These are phyloP conservation scores for Callyntrura sp. DNA, from an alignment of 2,888 invertebrate species.

Conservation along the genomic window DNA sequence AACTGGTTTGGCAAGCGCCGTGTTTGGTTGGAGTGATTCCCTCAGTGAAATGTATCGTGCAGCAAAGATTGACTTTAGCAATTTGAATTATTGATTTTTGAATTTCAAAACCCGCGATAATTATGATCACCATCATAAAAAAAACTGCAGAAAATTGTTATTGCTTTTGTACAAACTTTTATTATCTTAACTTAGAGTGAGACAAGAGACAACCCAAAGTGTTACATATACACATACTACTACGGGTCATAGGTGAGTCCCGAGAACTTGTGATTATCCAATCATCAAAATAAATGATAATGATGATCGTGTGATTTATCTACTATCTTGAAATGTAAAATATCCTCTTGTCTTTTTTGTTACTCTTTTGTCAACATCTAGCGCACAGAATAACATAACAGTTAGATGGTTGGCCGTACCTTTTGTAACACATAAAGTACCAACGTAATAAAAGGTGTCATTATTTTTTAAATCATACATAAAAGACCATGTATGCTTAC, in stretches of 20 bases:
- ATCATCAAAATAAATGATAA: constrained; percentile 24
- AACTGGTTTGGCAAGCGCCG: constrained; percentile 41
- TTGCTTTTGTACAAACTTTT: background rate
- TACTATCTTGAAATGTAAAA: background rate
- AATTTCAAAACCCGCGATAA: background rate
- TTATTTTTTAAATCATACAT: constrained; percentile 31
- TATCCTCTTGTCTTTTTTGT: too few relatives aligned
- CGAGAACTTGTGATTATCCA: constrained; percentile 29
- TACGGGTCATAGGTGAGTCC: background rate
- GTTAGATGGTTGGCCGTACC: too few relatives aligned
- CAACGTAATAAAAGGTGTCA: constrained; percentile 24
- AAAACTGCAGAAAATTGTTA: constrained; percentile 26
- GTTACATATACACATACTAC: too few relatives aligned
- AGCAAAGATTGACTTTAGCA: constrained; percentile 38
- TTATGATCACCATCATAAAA: background rate
- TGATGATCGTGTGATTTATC: constrained; percentile 22
- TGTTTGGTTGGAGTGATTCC: constrained; percentile 44
- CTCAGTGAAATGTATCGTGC: constrained; percentile 39
- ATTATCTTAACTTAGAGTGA: too few relatives aligned
- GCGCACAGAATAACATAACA: too few relatives aligned
- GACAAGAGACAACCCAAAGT: too few relatives aligned
- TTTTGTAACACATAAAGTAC: too few relatives aligned
- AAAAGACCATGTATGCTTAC: constrained; percentile 35
- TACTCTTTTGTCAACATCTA: too few relatives aligned
- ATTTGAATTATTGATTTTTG: constrained; percentile 40